Percentiles rank a stretch among this genome's conserved stretches.
phyloP scores from a whole-genome alignment of 2,797 vertebrate species.

The Chloroceryle amazona region DNA sequence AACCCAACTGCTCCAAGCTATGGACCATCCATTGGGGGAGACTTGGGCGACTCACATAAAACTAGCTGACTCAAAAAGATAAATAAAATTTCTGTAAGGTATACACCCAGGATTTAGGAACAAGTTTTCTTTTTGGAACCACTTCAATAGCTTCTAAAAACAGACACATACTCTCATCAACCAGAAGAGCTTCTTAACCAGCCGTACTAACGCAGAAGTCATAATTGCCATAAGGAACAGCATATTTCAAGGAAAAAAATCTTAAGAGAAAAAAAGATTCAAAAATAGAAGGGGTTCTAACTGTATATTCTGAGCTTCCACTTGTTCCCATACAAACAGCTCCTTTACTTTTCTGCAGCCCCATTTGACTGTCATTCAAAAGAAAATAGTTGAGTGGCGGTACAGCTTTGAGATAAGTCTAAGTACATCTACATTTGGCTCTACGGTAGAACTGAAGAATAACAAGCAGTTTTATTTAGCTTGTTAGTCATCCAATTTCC shows the following conservation, averaged over 20 bases:
- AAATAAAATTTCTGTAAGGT: not conserved
- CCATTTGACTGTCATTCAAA: not conserved
- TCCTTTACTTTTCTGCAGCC: not conserved
- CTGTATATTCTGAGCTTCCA: not conserved
- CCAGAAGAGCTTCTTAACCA: not conserved
- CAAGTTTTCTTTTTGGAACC: not conserved
- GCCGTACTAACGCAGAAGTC: not conserved
- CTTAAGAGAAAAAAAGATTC: not conserved
- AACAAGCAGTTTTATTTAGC: slow-evolving; percentile 35
- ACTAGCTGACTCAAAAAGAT: not conserved
- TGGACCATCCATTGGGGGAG: not conserved
- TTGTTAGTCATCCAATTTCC: not conserved
- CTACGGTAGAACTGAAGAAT: not conserved
- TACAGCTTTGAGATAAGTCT: not conserved
- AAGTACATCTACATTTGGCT: not conserved
- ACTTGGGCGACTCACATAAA: not conserved
- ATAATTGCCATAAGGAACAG: not conserved
- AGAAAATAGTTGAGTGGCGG: not conserved
- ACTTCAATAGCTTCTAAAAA: not conserved
- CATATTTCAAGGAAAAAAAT: not conserved
- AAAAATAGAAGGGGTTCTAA: not conserved
- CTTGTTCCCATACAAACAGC: not conserved
- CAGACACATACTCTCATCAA: not conserved
- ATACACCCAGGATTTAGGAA: not conserved
- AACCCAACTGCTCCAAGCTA: not conserved